phyloP scores from a whole-genome alignment of 2,113 vertebrate species.

The Thryonomys swinderianus region DNA sequence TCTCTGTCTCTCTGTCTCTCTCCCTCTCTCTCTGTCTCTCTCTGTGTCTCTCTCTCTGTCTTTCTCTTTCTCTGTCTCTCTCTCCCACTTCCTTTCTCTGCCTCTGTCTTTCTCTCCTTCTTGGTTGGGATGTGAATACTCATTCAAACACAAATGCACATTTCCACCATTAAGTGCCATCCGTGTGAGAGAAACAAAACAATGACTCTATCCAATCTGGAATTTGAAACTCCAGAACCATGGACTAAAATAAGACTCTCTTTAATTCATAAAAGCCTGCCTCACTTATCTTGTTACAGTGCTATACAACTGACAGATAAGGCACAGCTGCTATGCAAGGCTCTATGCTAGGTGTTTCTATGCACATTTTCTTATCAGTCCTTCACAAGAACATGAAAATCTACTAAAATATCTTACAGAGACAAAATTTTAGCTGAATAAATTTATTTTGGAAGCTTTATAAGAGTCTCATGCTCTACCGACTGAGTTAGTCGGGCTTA shows the following conservation, averaged over 20 bases:
- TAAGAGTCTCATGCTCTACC: conserved; percentile 89
- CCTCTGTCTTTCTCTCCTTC: too few relatives aligned
- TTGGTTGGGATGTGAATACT: neutral
- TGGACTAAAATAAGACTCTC: neutral
- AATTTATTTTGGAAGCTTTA: too few relatives aligned
- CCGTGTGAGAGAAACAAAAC: neutral
- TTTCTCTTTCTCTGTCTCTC: neutral
- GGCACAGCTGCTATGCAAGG: neutral
- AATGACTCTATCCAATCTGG: neutral
- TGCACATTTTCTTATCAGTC: neutral
- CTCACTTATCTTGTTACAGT: neutral
- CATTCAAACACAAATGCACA: neutral
- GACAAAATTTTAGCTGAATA: neutral
- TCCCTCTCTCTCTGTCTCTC: neutral
- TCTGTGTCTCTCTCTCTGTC: neutral
- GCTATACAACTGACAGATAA: neutral
- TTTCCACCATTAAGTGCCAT: neutral
- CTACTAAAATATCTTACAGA: neutral
- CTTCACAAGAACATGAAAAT: neutral
- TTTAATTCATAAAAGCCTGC: neutral
- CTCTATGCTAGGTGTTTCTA: neutral
- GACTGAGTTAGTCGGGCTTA: conserved; percentile 85
- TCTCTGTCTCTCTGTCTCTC: neutral
- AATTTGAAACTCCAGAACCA: neutral
- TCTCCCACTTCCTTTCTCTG: too few relatives aligned